A percentile compares a stretch with the other conserved stretches of the same genome.
phyloP scores from a whole-genome alignment of 2,888 invertebrate genomes.

The Zaprionus obscuricornis region DNA sequence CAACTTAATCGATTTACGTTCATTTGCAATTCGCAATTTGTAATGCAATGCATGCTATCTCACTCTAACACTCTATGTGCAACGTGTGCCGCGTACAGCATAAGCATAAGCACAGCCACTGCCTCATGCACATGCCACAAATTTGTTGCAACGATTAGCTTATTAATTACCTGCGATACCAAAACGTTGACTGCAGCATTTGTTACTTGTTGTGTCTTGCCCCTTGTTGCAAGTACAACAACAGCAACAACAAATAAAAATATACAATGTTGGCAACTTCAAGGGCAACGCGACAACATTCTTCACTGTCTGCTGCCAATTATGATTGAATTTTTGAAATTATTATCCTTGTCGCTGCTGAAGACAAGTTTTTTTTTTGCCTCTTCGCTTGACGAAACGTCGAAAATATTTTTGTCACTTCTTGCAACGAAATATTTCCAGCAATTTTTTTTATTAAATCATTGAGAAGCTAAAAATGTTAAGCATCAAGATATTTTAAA shows the following conservation, averaged over 20 bases:
- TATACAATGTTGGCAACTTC: no score
- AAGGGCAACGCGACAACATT: conserved; percentile 38
- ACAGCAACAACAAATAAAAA: no score
- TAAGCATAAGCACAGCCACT: conserved; percentile 9
- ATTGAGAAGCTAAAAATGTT: neutral
- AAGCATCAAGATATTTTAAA: neutral
- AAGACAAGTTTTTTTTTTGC: conserved; percentile 31
- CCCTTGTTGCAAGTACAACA: no score
- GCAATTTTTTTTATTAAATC: conserved; percentile 25
- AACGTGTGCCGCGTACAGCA: conserved; percentile 23
- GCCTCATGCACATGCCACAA: conserved; percentile 59
- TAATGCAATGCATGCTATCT: conserved; percentile 51
- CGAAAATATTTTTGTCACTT: conserved; percentile 60
- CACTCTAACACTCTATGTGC: no score
- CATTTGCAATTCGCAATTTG: conserved; percentile 68
- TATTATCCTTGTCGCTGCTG: conserved; percentile 35
- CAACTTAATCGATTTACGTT: conserved; percentile 77
- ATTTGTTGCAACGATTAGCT: conserved; percentile 75
- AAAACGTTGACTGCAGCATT: conserved; percentile 63
- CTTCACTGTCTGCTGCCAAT: conserved; percentile 63
- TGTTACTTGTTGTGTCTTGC: conserved; percentile 20
- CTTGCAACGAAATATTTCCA: conserved; percentile 34
- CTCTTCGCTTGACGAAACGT: conserved; percentile 34
- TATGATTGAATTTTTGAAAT: conserved; percentile 61
- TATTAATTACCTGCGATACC: conserved; percentile 72